Evolutionary conservation across 2,888 invertebrate genomes (phyloP).

Genomic region (Cheilosia variabilis): DNA sequence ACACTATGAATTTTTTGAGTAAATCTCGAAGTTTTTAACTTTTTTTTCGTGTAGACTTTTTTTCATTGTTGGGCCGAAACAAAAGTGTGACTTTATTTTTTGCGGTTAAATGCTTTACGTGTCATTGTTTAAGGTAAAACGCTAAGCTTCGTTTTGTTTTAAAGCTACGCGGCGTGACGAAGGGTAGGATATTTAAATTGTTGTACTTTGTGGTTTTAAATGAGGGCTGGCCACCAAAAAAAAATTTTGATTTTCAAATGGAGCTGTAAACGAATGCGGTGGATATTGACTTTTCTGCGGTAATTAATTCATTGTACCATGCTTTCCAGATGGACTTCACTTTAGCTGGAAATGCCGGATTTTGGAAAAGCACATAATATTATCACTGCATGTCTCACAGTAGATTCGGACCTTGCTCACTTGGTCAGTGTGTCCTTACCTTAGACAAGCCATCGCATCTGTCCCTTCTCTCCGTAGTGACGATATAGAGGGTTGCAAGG

Average conservation of each 20-base stretch:
- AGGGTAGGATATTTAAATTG: background rate
- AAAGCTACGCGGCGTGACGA: background rate
- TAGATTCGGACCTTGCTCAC: no score
- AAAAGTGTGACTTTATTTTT: background rate
- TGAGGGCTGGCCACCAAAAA: background rate
- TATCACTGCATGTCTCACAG: no score
- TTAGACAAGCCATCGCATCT: no score
- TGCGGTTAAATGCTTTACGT: background rate
- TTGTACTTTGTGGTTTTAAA: background rate
- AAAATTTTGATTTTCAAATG: background rate
- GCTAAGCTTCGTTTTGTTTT: background rate
- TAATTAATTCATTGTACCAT: no score
- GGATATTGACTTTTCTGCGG: no score
- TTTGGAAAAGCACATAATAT: no score
- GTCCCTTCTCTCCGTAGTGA: no score
- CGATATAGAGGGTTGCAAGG: no score
- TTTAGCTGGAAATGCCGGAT: no score
- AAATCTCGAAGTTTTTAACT: constrained; percentile 1
- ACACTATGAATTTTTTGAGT: background rate
- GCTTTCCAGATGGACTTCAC: no score
- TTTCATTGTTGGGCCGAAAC: background rate
- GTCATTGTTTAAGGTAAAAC: background rate
- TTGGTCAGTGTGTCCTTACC: no score
- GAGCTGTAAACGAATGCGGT: background rate
- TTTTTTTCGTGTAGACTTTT: background rate